Percentiles rank a stretch among this genome's conserved stretches.
These are phyloP conservation scores for Metridium senile DNA, from an alignment of 92 coral and sea anemone genomes.

Conservation along the genomic window DNA sequence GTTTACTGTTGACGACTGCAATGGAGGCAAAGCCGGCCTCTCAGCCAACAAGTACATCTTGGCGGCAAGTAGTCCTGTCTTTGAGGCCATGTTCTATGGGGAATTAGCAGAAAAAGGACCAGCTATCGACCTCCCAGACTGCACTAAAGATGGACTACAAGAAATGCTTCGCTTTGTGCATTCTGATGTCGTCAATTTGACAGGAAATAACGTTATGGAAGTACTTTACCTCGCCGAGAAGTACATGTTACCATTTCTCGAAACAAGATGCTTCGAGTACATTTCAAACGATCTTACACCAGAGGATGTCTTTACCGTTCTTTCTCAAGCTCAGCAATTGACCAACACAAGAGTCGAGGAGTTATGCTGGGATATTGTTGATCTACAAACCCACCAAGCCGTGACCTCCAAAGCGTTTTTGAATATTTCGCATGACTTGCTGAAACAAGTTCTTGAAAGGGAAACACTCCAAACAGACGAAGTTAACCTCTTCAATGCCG, in stretches of 20 bases:
- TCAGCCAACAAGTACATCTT: constrained; percentile 35
- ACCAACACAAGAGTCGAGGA: background rate
- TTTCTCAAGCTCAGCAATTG: background rate
- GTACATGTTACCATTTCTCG: constrained; percentile 28
- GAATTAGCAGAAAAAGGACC: constrained; percentile 19
- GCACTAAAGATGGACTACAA: constrained; percentile 23
- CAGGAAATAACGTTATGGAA: constrained; percentile 26
- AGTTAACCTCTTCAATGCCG: constrained; percentile 27
- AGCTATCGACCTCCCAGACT: constrained; percentile 14
- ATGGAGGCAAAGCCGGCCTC: constrained; percentile 5
- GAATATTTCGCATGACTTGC: constrained; percentile 14
- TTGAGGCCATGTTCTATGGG: constrained; percentile 37
- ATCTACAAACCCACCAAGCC: constrained; percentile 12
- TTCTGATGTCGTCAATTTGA: constrained; percentile 12
- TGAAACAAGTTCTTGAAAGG: constrained; percentile 19
- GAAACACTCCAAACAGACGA: constrained; percentile 21
- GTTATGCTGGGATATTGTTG: constrained; percentile 22
- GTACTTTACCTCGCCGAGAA: constrained; percentile 21
- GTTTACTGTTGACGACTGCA: constrained; percentile 12
- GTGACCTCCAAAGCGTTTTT: constrained; percentile 20
- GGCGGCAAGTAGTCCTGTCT: constrained; percentile 44
- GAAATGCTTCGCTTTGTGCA: constrained; percentile 35
- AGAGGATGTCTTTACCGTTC: constrained; percentile 17
- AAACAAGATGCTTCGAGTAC: constrained; percentile 4
- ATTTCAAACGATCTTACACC: constrained; percentile 7